phyloP scores from a whole-genome alignment of 1,140 invertebrate species.

The Trichomalopsis sarcophagae region DNA sequence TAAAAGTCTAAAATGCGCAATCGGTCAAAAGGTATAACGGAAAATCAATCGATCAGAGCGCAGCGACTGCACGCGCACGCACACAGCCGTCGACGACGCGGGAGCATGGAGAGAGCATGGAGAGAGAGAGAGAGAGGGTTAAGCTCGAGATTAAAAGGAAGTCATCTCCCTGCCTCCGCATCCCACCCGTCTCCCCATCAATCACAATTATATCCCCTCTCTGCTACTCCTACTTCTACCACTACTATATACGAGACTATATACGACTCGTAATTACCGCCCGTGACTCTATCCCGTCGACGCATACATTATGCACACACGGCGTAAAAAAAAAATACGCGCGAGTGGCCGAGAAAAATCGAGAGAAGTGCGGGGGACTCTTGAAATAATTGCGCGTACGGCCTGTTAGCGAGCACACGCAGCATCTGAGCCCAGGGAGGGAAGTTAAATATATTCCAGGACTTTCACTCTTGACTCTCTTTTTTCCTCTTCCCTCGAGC shows the following conservation, averaged over 20 bases:
- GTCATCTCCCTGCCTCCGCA: constrained; percentile 64
- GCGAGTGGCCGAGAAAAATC: no score
- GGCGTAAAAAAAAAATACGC: neutral
- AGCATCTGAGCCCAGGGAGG: constrained; percentile 1
- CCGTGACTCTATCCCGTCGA: constrained; percentile 67
- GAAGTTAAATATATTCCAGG: constrained; percentile 55
- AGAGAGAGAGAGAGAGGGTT: constrained; percentile 65
- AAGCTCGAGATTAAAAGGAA: constrained; percentile 70
- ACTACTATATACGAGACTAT: no score
- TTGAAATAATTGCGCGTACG: constrained; percentile 63
- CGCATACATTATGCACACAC: constrained; percentile 46
- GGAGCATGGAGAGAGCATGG: constrained; percentile 60
- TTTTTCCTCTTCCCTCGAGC: neutral
- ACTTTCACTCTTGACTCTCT: constrained; percentile 47
- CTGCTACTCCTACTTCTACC: neutral
- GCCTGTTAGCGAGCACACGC: constrained; percentile 61
- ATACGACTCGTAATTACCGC: constrained; percentile 68
- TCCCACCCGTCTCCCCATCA: constrained; percentile 65
- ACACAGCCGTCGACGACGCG: constrained; percentile 52
- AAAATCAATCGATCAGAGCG: neutral
- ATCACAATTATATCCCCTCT: constrained; percentile 72
- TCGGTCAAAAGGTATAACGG: neutral
- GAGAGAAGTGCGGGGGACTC: constrained; percentile 37
- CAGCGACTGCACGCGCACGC: constrained; percentile 56
- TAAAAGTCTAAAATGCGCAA: neutral